These are phyloP conservation scores for Apis florea DNA, from an alignment of 1,140 invertebrate species.

Conservation along the genomic window DNA sequence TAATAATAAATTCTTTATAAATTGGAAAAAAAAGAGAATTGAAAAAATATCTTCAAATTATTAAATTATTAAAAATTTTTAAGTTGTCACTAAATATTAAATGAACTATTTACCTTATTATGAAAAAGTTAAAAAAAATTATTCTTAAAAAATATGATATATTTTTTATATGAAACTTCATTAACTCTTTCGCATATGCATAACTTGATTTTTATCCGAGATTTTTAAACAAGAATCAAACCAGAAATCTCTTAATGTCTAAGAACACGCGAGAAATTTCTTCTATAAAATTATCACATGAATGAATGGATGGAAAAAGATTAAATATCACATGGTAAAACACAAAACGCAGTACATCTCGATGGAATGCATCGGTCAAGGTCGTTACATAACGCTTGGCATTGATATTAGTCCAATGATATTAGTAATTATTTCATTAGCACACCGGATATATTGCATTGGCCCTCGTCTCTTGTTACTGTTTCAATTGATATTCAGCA, in stretches of 20 bases:
- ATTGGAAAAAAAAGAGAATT: no score
- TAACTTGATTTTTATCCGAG: background rate
- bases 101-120: background rate
- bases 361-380: slow-evolving; percentile 33
- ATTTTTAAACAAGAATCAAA: no score
- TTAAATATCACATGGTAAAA: background rate
- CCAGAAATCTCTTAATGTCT: no score
- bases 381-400: slow-evolving; percentile 53
- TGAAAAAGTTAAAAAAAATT: background rate
- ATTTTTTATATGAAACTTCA: background rate
- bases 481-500: slow-evolving; percentile 66
- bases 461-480: slow-evolving; percentile 64
- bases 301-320: background rate
- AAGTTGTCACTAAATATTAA: background rate
- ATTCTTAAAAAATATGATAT: background rate
- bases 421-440: slow-evolving; percentile 73
- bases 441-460: slow-evolving; percentile 62
- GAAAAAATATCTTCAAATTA: no score
- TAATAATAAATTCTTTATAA: no score
- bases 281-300: no score
- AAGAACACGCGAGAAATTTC: background rate
- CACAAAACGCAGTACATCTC: slow-evolving; percentile 11
- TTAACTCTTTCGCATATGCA: background rate
- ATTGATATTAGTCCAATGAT: slow-evolving; percentile 43
- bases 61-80: no score